Evolutionary conservation across 2,797 vertebrate genomes (phyloP), one percentile per base, ranked within the genome.

Genomic region (Urophycis tenuis): DNA sequence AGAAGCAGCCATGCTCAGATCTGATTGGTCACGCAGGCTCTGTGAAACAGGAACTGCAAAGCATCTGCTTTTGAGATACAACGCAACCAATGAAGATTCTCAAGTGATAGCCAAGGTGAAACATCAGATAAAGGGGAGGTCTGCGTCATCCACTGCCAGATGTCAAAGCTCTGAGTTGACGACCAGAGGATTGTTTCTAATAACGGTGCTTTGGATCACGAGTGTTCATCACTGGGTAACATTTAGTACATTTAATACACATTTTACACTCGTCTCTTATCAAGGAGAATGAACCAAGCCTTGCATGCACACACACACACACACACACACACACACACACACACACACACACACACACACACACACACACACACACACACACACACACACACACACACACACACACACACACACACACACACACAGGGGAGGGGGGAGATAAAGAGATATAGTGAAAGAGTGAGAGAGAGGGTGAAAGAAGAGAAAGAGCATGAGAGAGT

Each of bases 11-110:
- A 39, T 1, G 67, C 45, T 71, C 69, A 77, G 75, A 36, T 6
- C 69, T 53, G 69, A 72, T 60, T 35, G 70, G 76, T 60, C 31
- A 77, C n/a, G 45, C 70, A 19, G n/a, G 15, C 31, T 60, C 41
- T 25, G 14, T 14, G 71, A 80, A 53, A 76, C 71, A 79, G 71
- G 78, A 83, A 79, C 80, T 71, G 8, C 41, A 81, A 60, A 29
- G 75, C 64, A 76, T 81, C 53, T 80, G 73, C 17, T 53, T 19
- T 74, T 32, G 70, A 76, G 32, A 78, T 76, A 72, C 53, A 17
- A 70, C 2, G 30, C 25, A 70, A 70, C 25, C 25, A 70, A 70
- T 70, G 30, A 70, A 70, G 67, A 70, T 53, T 74, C 15, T 32
- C 39, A n/a, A 29, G 1, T 67, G 31, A 78, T 45, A 73, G 72